phyloP scores from a whole-genome alignment of 1,140 invertebrate species.

The Drosophila sechellia region DNA sequence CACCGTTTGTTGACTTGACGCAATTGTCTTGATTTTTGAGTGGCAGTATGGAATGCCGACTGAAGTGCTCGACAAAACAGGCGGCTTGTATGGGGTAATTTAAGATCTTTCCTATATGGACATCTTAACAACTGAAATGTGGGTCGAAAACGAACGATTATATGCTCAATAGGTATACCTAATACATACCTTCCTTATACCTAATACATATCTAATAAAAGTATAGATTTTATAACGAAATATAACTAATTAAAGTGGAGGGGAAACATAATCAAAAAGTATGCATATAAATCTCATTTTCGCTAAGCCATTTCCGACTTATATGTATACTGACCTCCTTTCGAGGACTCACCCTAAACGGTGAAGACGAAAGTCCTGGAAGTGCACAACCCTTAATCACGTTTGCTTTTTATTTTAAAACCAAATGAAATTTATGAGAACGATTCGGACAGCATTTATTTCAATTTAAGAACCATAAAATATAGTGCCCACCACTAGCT shows the following conservation, averaged over 20 bases:
- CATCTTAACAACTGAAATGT: not conserved
- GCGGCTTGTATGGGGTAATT: not conserved
- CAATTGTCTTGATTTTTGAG: conserved; percentile 29
- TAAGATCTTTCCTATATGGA: not conserved
- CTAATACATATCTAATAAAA: not conserved
- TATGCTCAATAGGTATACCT: too few relatives aligned
- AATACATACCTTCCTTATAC: too few relatives aligned
- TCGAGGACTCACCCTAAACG: not conserved
- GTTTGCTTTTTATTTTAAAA: not conserved
- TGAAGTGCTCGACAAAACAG: conserved; percentile 4
- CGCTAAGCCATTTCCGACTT: not conserved
- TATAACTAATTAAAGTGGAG: too few relatives aligned
- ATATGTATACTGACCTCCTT: not conserved
- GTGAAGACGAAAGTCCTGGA: not conserved
- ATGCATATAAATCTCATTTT: too few relatives aligned
- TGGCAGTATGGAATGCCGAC: conserved; percentile 20
- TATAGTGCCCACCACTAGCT: conserved; percentile 13
- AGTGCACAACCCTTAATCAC: not conserved
- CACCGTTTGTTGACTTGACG: conserved; percentile 50
- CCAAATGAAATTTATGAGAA: conserved; percentile 9
- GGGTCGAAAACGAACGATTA: too few relatives aligned
- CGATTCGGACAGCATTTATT: not conserved
- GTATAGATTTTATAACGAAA: not conserved
- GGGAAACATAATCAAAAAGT: too few relatives aligned
- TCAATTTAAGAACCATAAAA: conserved; percentile 14